Conservation (phyloP, 2,888 invertebrate genomes). For the Ochlodes sylvanus region DNA sequence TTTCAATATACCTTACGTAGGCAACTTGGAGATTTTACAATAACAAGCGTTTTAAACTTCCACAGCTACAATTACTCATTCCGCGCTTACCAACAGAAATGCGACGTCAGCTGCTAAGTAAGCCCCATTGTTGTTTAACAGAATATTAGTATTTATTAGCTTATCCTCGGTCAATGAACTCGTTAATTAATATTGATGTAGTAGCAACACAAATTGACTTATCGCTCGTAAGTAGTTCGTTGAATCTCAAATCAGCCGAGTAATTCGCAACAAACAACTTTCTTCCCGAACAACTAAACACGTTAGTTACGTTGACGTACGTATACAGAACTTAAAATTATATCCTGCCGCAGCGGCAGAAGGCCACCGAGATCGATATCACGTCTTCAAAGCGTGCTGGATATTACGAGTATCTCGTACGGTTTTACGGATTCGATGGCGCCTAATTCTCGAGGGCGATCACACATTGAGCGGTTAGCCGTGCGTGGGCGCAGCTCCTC, state of each 20-base stretch:
- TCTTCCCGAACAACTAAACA: constrained; percentile 38
- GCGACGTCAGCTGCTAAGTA: constrained; percentile 21
- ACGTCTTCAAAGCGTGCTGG: constrained; percentile 35
- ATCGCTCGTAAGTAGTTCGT: constrained; percentile 52
- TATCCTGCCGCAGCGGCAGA: not conserved
- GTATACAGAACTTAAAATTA: constrained; percentile 4
- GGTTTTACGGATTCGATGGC: constrained; percentile 44
- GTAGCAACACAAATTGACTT: constrained; percentile 54
- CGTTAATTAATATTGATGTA: constrained; percentile 64
- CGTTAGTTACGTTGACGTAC: constrained; percentile 3
- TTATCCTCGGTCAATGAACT: constrained; percentile 61
- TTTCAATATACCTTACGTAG: too few relatives aligned
- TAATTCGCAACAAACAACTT: constrained; percentile 50
- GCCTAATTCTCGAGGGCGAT: constrained; percentile 47
- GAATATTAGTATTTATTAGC: constrained; percentile 42
- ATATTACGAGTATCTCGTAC: constrained; percentile 42
- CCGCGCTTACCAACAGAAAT: not conserved
- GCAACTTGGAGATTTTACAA: too few relatives aligned
- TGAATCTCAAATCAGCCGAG: constrained; percentile 55
- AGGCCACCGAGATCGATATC: not conserved
- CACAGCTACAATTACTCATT: constrained; percentile 8
- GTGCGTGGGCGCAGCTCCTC: constrained; percentile 45
- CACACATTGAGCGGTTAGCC: constrained; percentile 44
- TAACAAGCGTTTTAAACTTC: too few relatives aligned
- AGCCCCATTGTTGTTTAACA: constrained; percentile 14